phyloP scores from a whole-genome alignment of 2,888 invertebrate genomes.

The Tiliacea citrago region DNA sequence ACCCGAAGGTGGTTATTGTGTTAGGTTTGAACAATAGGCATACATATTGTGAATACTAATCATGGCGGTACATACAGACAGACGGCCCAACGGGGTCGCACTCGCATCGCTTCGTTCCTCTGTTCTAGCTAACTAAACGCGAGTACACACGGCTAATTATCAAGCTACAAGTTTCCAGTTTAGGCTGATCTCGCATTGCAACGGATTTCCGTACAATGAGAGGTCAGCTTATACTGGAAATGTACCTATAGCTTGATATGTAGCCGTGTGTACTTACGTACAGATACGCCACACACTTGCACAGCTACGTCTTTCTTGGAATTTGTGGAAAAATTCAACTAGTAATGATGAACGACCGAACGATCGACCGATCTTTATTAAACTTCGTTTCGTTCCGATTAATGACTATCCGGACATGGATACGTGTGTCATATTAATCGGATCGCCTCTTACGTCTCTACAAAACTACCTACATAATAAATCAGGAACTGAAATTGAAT shows the following conservation, averaged over 20 bases:
- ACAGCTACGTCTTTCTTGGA: slow-evolving; percentile 17
- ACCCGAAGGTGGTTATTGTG: slow-evolving; percentile 82
- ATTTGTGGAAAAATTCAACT: slow-evolving; percentile 20
- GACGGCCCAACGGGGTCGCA: slow-evolving; percentile 60
- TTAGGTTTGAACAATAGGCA: slow-evolving; percentile 83
- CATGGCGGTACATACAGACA: slow-evolving; percentile 65
- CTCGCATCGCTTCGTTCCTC: slow-evolving; percentile 27
- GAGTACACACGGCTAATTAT: background rate
- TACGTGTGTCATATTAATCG: background rate
- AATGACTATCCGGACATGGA: slow-evolving; percentile 14
- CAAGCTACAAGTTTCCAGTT: no score
- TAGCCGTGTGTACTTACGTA: no score
- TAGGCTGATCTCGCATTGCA: no score
- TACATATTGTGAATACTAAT: slow-evolving; percentile 84
- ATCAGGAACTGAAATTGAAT: slow-evolving; percentile 8
- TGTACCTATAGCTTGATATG: no score
- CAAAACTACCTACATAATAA: background rate
- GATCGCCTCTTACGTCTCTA: slow-evolving; percentile 2
- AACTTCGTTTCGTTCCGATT: slow-evolving; percentile 1
- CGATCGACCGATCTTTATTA: slow-evolving; percentile 7
- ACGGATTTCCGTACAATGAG: no score
- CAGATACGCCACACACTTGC: background rate
- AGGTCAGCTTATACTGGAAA: no score
- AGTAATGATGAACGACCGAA: background rate
- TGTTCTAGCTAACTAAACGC: slow-evolving; percentile 12